Evolutionary conservation across 2,797 vertebrate genomes (phyloP), one percentile per base, ranked within the genome.

Genomic region (Acanthornis magna): DNA sequence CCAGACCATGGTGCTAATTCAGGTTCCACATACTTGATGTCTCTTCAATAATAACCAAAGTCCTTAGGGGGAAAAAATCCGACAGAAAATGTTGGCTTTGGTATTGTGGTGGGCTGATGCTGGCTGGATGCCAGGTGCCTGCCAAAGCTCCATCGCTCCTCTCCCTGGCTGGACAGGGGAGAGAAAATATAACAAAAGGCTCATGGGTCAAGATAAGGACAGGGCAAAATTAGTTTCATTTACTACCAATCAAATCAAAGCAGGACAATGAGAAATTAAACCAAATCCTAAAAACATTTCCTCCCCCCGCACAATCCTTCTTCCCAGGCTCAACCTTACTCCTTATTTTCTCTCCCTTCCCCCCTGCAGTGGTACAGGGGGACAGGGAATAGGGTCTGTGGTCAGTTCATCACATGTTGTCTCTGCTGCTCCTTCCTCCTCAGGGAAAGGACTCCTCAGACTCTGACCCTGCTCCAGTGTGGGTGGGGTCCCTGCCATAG

Each of bases 281-380:
- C 5, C 9, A 47, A 79, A 66, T 45, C 23, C 55, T 75, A 36
- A 38, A 79, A 26, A 10, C 13, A 23, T 15, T 30, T 50, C 1
- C 13, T 50, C 1, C 13, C 16, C 7, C 5, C 26, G n/a, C 48
- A 5, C 6, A 11, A 36, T 38, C 14, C 11, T 55, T 83, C 19
- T 40, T 91, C 50, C 29, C 2, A 9, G 42, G 17, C 45, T 78
- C 42, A 74, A 13, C 13, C 38, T 58, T 34, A 40, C 10, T 75
- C 29, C 4, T 0, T 0, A 15, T 71, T 29, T 82, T 79, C 29
- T 66, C 15, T 53, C 18, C 27, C 12, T 47, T 74, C 57, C 13
- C 11, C 16, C 7, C 13, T 0, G 5, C 13, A 10, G 51, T 7
- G 10, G 73, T 0, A 0, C 62, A 70, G 34, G 18, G 10, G 36